These are phyloP conservation scores for Halcyon chelicuti DNA, from an alignment of 2,797 vertebrate genomes.

Conservation along the genomic window DNA sequence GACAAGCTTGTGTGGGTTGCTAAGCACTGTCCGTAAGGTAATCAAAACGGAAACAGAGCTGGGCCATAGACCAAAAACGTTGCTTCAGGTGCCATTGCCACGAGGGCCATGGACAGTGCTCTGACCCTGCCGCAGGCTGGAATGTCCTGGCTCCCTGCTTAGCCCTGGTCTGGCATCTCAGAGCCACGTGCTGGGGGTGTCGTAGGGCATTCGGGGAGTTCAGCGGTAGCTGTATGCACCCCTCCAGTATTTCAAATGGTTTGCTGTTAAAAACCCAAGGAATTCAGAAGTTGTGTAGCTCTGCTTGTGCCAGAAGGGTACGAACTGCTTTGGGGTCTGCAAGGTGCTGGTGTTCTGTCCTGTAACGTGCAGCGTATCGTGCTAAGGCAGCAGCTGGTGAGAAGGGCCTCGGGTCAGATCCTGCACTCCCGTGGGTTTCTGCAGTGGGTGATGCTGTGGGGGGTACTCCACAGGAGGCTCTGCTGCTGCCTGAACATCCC, in stretches of 20 bases:
- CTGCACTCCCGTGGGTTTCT: neutral
- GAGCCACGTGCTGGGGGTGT: neutral
- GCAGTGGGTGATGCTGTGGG: neutral
- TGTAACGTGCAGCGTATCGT: fast-evolving
- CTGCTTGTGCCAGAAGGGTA: neutral
- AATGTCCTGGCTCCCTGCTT: neutral
- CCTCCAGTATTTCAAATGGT: neutral
- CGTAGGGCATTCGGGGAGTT: neutral
- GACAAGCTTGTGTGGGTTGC: constrained; percentile 10
- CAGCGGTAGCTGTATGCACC: neutral
- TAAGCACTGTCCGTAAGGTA: constrained; percentile 35
- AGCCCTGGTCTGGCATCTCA: neutral
- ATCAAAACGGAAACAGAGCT: constrained; percentile 58
- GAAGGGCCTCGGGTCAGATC: neutral
- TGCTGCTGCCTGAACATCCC: neutral
- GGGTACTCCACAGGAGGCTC: neutral
- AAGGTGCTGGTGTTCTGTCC: neutral
- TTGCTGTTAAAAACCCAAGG: neutral
- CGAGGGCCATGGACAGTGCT: neutral
- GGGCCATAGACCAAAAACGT: neutral
- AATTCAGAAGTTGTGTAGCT: neutral
- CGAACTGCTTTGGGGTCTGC: neutral
- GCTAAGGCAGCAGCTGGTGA: neutral
- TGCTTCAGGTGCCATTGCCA: neutral
- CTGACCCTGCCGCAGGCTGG: neutral